Evolutionary conservation across 2,113 vertebrate species (phyloP).

Genomic region (Megaceryle torquata): DNA sequence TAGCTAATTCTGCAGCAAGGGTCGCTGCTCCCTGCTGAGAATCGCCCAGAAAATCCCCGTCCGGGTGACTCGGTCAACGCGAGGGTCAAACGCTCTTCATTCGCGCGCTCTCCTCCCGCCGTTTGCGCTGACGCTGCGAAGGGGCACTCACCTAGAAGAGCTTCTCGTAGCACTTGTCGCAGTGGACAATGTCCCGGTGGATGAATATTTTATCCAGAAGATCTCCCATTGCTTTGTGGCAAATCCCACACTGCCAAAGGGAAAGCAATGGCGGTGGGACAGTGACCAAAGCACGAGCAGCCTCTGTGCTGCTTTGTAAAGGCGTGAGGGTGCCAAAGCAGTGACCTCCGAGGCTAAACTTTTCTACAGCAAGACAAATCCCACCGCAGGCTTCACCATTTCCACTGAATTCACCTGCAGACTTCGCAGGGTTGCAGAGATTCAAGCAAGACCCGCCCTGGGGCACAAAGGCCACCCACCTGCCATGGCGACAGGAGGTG

Average conservation of each 20-base stretch:
- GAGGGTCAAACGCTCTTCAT: not conserved
- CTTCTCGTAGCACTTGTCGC: constrained; percentile 84
- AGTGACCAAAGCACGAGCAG: not conserved
- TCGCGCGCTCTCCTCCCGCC: not conserved
- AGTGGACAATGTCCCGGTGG: constrained; percentile 84
- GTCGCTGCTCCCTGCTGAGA: not conserved
- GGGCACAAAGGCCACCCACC: not conserved
- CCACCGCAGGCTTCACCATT: not conserved
- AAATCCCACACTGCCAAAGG: constrained; percentile 81
- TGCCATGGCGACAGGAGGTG: not conserved
- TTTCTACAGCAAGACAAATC: not conserved
- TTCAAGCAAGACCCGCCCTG: not conserved
- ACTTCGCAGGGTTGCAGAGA: not conserved
- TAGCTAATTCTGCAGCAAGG: not conserved
- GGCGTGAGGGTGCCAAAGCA: not conserved
- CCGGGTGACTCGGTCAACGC: not conserved
- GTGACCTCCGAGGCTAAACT: not conserved
- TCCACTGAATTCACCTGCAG: not conserved
- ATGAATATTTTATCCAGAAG: constrained; percentile 84
- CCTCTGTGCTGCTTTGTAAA: not conserved
- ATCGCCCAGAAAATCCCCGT: not conserved
- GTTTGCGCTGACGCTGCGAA: accelerated
- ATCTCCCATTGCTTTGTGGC: constrained; percentile 87
- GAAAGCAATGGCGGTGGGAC: not conserved
- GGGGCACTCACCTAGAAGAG: constrained; percentile 71